Conservation (phyloP, 2,113 vertebrate genomes). For the Nasalis larvatus region DNA sequence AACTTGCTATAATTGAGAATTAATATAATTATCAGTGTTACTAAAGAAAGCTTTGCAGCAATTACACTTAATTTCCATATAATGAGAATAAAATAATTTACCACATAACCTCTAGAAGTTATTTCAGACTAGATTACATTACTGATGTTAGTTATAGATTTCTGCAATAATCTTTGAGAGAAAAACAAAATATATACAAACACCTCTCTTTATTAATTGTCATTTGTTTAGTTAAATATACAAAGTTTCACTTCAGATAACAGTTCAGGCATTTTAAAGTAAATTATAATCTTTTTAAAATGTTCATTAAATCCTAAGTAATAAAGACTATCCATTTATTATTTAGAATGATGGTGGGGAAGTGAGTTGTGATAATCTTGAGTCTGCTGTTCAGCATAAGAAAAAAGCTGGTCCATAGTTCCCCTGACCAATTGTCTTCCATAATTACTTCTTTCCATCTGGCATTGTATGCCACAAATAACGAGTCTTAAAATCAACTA, state of each 20-base stretch:
- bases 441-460: background rate
- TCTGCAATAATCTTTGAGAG: background rate
- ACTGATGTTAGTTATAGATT: background rate
- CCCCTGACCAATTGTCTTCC: background rate
- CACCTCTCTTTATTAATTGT: too few species aligned
- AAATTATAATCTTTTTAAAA: background rate
- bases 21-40: background rate
- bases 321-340: background rate
- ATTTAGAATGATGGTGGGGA: background rate
- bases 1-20: background rate
- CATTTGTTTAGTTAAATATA: background rate
- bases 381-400: background rate
- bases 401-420: background rate
- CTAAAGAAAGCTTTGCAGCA: background rate
- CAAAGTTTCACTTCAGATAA: background rate
- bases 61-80: background rate
- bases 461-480: background rate
- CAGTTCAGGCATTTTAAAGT: background rate
- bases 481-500: background rate
- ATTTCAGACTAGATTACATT: background rate
- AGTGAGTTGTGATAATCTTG: background rate
- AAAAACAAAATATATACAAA: background rate
- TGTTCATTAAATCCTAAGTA: background rate
- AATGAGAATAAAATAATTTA: background rate
- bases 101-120: background rate